A percentile compares a stretch with the other conserved stretches of the same genome.
Conservation (phyloP, 2,888 invertebrate genomes). For the Odontocolon sp. region DNA sequence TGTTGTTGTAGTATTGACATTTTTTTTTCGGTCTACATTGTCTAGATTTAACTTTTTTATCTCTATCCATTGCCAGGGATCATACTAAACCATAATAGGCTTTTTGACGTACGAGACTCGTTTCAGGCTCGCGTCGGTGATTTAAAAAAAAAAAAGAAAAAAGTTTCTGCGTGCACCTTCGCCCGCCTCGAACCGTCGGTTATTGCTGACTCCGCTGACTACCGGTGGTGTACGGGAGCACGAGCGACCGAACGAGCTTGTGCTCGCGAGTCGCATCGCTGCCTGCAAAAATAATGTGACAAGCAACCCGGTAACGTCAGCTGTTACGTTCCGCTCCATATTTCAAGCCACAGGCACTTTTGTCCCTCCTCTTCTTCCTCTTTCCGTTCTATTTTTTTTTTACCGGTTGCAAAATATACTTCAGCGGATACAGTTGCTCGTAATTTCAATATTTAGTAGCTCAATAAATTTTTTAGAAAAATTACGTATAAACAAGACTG, state of each 20-base stretch:
- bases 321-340: slow-evolving; percentile 71
- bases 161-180: slow-evolving; percentile 10
- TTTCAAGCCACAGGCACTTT: slow-evolving; percentile 67
- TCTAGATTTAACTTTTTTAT: background rate
- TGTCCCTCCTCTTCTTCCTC: slow-evolving; percentile 41
- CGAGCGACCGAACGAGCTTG: slow-evolving; percentile 69
- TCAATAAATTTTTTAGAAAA: no score
- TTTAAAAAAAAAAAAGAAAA: slow-evolving; percentile 50
- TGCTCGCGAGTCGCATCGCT: slow-evolving; percentile 72
- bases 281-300: slow-evolving; percentile 77
- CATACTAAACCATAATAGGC: slow-evolving; percentile 4
- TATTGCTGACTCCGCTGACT: slow-evolving; percentile 74
- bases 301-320: slow-evolving; percentile 74
- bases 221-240: slow-evolving; percentile 39
- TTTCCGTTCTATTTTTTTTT: slow-evolving; percentile 44
- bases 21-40: no score
- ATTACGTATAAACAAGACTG: no score
- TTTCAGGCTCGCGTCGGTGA: slow-evolving; percentile 12
- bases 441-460: no score
- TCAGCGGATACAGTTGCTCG: no score
- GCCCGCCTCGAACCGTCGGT: slow-evolving; percentile 60
- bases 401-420: slow-evolving; percentile 14
- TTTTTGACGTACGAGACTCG: slow-evolving; percentile 34
- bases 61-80: slow-evolving; percentile 9
- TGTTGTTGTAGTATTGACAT: no score